Evolutionary conservation across 1,140 invertebrate genomes (phyloP).

Genomic region (Theocolax elegans): DNA sequence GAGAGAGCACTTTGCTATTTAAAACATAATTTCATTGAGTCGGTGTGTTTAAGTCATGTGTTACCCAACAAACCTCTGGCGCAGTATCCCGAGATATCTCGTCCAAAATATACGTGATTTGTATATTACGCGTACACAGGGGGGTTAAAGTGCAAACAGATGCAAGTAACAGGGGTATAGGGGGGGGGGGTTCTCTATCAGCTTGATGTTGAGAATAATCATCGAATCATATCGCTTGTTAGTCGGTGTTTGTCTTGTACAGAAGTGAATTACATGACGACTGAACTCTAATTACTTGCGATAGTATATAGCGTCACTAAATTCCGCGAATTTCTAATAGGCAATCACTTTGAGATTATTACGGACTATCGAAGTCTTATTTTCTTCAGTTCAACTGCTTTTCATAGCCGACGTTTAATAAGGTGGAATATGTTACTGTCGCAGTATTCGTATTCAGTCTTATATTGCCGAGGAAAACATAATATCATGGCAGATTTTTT

Average conservation of each 20-base stretch:
- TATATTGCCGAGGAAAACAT: background rate
- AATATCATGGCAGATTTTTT: background rate
- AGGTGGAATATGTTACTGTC: background rate
- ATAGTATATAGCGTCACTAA: slow-evolving; percentile 53
- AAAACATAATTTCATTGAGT: slow-evolving; percentile 39
- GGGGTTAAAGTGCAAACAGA: slow-evolving; percentile 41
- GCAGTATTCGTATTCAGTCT: too few species aligned
- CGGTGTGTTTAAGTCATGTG: slow-evolving; percentile 15
- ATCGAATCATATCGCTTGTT: slow-evolving; percentile 38
- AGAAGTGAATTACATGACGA: slow-evolving; percentile 52
- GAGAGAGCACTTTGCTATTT: slow-evolving; percentile 20
- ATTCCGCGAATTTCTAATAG: slow-evolving; percentile 48
- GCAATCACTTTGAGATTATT: slow-evolving; percentile 50
- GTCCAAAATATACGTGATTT: too few species aligned
- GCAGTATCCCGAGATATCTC: too few species aligned
- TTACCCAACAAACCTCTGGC: background rate
- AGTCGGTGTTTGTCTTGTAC: slow-evolving; percentile 45
- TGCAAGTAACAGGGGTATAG: slow-evolving; percentile 42
- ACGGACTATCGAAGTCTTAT: slow-evolving; percentile 65
- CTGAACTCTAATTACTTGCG: slow-evolving; percentile 55
- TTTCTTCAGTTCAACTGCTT: slow-evolving; percentile 60
- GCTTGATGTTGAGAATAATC: slow-evolving; percentile 13
- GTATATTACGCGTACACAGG: too few species aligned
- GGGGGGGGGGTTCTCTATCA: slow-evolving; percentile 44
- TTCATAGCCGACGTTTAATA: slow-evolving; percentile 57